These are phyloP conservation scores for Albula goreensis DNA, from an alignment of 2,113 vertebrate genomes.

Conservation along the genomic window DNA sequence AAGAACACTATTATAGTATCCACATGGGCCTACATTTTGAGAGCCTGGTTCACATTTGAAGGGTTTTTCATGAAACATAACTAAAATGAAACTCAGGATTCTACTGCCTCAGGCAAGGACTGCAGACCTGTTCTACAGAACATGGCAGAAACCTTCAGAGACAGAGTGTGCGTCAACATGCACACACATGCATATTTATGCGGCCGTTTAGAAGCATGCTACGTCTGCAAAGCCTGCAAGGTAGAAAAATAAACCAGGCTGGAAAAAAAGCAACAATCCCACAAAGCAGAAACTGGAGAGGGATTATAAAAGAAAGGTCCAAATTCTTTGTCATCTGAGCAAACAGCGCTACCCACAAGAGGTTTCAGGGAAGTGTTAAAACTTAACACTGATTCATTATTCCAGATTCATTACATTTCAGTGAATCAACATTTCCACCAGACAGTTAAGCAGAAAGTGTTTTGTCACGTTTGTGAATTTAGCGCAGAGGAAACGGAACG, in stretches of 20 bases:
- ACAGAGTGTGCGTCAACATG: background rate
- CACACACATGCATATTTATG: background rate
- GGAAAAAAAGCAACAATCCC: background rate
- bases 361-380: background rate
- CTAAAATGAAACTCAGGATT: background rate
- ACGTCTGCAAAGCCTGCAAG: background rate
- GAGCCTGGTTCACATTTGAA: background rate
- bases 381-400: background rate
- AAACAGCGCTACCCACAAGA: background rate
- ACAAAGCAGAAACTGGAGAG: background rate
- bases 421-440: background rate
- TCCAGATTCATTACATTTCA: too few relatives aligned
- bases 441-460: background rate
- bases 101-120: too few relatives aligned
- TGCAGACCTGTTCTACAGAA: background rate
- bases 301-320: background rate
- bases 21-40: background rate
- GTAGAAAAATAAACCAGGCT: background rate
- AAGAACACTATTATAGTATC: background rate
- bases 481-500: background rate
- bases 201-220: background rate
- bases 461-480: conserved; percentile 12
- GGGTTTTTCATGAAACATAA: background rate
- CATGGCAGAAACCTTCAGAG: background rate
- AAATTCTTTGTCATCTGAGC: background rate